A percentile compares a stretch with the other conserved stretches of the same genome.
Evolutionary conservation across 2,113 vertebrate genomes (phyloP).

Genomic region (Melanerpes formicivorus): DNA sequence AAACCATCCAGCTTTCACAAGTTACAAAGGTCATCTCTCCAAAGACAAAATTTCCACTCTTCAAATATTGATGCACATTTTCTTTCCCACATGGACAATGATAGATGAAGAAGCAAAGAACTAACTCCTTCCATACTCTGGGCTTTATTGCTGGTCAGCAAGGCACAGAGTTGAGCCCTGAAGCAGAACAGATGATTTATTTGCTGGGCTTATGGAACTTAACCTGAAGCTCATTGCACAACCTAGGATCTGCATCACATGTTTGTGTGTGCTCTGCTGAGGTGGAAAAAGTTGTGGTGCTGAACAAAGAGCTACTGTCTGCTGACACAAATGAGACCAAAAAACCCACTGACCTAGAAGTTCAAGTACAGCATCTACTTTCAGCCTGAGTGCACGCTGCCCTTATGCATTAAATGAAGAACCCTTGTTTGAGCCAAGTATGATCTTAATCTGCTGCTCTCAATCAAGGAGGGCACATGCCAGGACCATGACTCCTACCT

Average conservation of each 20-base stretch:
- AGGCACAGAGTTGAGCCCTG: neutral
- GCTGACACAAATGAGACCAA: neutral
- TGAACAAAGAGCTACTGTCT: constrained; percentile 23
- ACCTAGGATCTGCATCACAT: neutral
- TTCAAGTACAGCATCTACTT: constrained; percentile 11
- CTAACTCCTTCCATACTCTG: neutral
- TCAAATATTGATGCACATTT: neutral
- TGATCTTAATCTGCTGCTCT: neutral
- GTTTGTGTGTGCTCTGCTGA: neutral
- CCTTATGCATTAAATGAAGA: neutral
- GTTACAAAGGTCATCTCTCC: neutral
- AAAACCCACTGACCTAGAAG: constrained; percentile 22
- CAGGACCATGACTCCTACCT: neutral
- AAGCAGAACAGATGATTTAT: neutral
- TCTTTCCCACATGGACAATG: neutral
- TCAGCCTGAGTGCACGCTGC: neutral
- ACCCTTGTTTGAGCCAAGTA: neutral
- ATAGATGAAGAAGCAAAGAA: neutral
- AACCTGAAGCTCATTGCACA: neutral
- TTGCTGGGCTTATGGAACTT: neutral
- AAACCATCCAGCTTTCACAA: neutral
- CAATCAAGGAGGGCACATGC: neutral
- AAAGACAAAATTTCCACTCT: neutral
- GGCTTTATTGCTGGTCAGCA: neutral
- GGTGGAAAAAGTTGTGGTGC: neutral